Evolutionary conservation across 2,888 invertebrate genomes (phyloP), one percentile per base, ranked within the genome.

Genomic region (Volucella zonaria): DNA sequence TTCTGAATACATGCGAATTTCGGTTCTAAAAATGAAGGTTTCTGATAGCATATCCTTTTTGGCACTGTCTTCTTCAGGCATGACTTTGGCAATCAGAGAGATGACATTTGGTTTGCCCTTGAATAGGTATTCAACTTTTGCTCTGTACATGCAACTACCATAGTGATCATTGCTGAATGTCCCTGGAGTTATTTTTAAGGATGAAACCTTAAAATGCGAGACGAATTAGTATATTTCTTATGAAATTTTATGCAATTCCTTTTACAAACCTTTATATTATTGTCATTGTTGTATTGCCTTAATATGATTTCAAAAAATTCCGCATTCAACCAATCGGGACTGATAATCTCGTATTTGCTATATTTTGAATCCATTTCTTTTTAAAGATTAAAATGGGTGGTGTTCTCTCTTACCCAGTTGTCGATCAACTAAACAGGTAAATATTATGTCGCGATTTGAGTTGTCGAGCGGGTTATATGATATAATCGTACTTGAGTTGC

Each of bases 1-100:
- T 66, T 89, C 76, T 0, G 88, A 87, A 59, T 89, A 90, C 89
- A 90, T 89, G 3, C 79, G 82, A n/a, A 89, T 88, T 87, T 90
- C 91, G 0, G 88, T 88, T 78, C 86, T 75, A 23, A 91, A 90
- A 18, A 90, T 79, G 9, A 70, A 61, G 0, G 87, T 73, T 1
- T 88, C 87, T 0, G 42, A 77, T 8, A 90, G 15, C 42, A 90
- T 49, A 0, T 89, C 89, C 58, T 80, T 89, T 75, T 90, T 90
- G 0, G 67, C n/a, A 1, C 89, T 88, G 6, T 89, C 88, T 15
- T 12, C 11, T 11, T 88, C 87, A 0, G 90, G 90, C 89, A 90
- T 89, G 0, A 89, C 89, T 71, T 91, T 90, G 1, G 90, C 87
- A 23, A 90, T 88, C 73, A 61, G 81, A 58, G 89, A 83, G 87